Percentiles rank a stretch among this genome's conserved stretches.
These are phyloP conservation scores for Leptinotarsa haldemani DNA, from an alignment of 2,888 invertebrate species.

Conservation along the genomic window DNA sequence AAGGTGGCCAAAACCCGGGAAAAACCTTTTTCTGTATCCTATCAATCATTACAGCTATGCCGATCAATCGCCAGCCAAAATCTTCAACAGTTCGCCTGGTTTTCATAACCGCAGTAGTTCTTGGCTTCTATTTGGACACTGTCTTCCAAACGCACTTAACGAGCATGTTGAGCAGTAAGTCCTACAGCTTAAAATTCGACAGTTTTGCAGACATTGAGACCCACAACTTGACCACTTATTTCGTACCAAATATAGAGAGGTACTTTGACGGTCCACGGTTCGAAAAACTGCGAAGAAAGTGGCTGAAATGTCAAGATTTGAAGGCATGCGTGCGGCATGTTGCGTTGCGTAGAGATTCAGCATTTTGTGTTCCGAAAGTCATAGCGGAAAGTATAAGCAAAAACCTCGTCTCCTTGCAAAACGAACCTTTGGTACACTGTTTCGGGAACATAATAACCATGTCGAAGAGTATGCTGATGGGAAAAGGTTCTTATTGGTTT, in stretches of 20 bases:
- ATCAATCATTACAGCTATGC: slow-evolving; percentile 1
- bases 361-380: slow-evolving; percentile 51
- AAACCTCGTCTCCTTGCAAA: slow-evolving; percentile 50
- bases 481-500: slow-evolving; percentile 57
- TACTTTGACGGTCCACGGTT: slow-evolving; percentile 45
- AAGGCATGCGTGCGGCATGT: slow-evolving; percentile 51
- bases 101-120: slow-evolving; percentile 34
- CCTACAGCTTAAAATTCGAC: slow-evolving; percentile 51
- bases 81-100: slow-evolving; percentile 15
- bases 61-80: slow-evolving; percentile 3
- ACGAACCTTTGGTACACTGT: slow-evolving; percentile 47
- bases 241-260: slow-evolving; percentile 44
- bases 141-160: slow-evolving; percentile 52
- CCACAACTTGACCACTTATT: slow-evolving; percentile 49
- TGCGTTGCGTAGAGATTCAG: slow-evolving; percentile 48
- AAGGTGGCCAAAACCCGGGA: background rate
- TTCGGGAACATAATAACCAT: slow-evolving; percentile 55
- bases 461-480: slow-evolving; percentile 57
- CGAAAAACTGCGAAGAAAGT: slow-evolving; percentile 21
- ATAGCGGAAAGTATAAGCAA: slow-evolving; percentile 53
- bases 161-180: slow-evolving; percentile 49
- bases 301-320: slow-evolving; percentile 47
- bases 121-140: slow-evolving; percentile 49
- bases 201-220: slow-evolving; percentile 50
- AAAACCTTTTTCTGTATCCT: background rate